Percentiles rank a stretch among this genome's conserved stretches.
Evolutionary conservation across 2,888 invertebrate genomes (phyloP).

Genomic region (Rhingia campestris): DNA sequence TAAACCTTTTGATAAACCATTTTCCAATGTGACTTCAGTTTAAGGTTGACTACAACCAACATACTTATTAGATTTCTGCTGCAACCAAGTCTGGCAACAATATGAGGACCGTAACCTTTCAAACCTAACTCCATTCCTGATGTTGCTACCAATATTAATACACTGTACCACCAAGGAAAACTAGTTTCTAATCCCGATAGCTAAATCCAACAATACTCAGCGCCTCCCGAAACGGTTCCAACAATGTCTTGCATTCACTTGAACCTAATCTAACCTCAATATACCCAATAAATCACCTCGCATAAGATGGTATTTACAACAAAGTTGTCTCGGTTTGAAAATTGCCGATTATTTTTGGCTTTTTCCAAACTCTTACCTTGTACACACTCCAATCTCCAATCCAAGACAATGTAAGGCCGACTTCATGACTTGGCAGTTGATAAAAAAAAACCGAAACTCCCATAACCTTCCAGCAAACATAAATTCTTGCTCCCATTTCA

Average conservation of each 20-base stretch:
- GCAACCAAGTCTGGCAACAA: too few species aligned
- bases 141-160: too few species aligned
- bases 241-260: background rate
- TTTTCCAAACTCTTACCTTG: background rate
- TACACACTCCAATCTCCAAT: background rate
- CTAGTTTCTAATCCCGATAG: too few species aligned
- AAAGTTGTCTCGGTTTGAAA: background rate
- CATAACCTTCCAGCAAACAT: constrained; percentile 20
- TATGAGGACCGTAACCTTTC: too few species aligned
- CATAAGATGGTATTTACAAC: background rate
- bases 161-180: too few species aligned
- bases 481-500: constrained; percentile 55
- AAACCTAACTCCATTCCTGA: too few species aligned
- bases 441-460: background rate
- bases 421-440: constrained; percentile 31
- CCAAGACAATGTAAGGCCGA: constrained; percentile 34
- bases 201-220: too few species aligned
- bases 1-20: too few species aligned
- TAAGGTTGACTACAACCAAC: too few species aligned
- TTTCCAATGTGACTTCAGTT: too few species aligned
- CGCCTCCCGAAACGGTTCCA: too few species aligned
- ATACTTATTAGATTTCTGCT: too few species aligned
- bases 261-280: background rate
- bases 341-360: background rate
- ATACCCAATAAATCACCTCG: background rate